Evolutionary conservation across 1,140 invertebrate genomes (phyloP), one percentile per base, ranked within the genome.

Genomic region (Drusus annulatus): DNA sequence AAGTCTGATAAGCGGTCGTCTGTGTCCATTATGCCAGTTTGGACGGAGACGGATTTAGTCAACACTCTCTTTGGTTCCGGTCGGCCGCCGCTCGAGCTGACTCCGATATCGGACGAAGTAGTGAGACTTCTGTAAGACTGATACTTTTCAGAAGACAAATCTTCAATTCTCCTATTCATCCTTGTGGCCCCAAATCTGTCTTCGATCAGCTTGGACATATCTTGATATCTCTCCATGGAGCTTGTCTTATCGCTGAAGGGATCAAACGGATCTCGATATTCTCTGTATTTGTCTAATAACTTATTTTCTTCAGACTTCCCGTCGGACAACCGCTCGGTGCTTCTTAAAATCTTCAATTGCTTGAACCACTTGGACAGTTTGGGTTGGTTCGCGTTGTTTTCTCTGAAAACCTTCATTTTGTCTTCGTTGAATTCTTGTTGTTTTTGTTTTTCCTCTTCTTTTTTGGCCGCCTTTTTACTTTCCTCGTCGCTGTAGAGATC

Each of bases 351-450:
- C 85, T 85, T 91, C 80, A 91, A 86, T 81, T 91, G 91, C 79
- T 91, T 90, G 79, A 92, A 92, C 91, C 91, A 92, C 85, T 91
- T 92, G 68, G 88, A 90, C 80, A 91, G 91, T 78, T 91, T 91
- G 16, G 88, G 85, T 65, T 91, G 90, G 16, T 84, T 86, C 1
- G 86, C 85, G 45, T 68, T 79, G 82, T 89, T 88, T 85, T 90
- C 89, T 82, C 89, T 86, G 69, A 91, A 92, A 1, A 92, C 91
- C 65, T 91, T 91, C 90, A 91, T 91, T 84, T 91, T 91, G 17
- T 92, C 91, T 76, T 85, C 88, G 21, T 86, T 84, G 63, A 90
- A 90, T 50, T 84, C 86, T 83, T 87, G 89, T 58, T 81, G 86
- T 78, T 84, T 84, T 28, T 88, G 85, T 31, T 87, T 82, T 15